Evolutionary conservation across 1,140 invertebrate species (phyloP).

Genomic region (Drosophila quadrilineata): DNA sequence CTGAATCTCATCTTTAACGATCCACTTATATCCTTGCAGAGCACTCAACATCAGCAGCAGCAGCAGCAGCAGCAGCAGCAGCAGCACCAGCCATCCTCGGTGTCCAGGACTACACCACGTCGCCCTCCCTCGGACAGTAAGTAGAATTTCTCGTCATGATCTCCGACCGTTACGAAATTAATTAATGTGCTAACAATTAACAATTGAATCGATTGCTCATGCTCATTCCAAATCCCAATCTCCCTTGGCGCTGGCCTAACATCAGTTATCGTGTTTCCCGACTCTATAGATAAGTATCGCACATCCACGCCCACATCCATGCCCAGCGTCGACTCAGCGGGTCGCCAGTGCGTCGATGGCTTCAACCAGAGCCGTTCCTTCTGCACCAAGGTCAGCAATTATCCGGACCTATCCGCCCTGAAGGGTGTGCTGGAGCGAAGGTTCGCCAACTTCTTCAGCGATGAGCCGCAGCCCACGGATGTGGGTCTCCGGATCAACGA

Average conservation of each 20-base stretch:
- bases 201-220: conserved; percentile 56
- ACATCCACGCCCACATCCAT: neutral
- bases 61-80: conserved; percentile 6
- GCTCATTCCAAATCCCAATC: conserved; percentile 29
- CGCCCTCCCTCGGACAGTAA: conserved; percentile 48
- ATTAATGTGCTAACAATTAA: conserved; percentile 36
- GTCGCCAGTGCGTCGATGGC: conserved; percentile 42
- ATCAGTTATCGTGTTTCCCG: conserved; percentile 68
- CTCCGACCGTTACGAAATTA: neutral
- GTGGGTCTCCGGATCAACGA: conserved; percentile 51
- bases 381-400: conserved; percentile 68
- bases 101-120: conserved; percentile 9
- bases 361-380: conserved; percentile 53
- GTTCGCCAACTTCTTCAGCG: conserved; percentile 61
- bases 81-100: neutral
- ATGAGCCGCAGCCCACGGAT: conserved; percentile 44
- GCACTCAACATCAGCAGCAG: conserved; percentile 16
- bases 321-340: neutral
- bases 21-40: conserved; percentile 68
- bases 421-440: conserved; percentile 39
- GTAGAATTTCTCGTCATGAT: conserved; percentile 15
- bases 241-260: conserved; percentile 58
- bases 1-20: conserved; percentile 79
- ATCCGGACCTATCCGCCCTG: conserved; percentile 54
- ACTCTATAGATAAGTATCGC: conserved; percentile 22